Evolutionary conservation across 2,888 invertebrate species (phyloP).

Genomic region (Quadriops clusia): DNA sequence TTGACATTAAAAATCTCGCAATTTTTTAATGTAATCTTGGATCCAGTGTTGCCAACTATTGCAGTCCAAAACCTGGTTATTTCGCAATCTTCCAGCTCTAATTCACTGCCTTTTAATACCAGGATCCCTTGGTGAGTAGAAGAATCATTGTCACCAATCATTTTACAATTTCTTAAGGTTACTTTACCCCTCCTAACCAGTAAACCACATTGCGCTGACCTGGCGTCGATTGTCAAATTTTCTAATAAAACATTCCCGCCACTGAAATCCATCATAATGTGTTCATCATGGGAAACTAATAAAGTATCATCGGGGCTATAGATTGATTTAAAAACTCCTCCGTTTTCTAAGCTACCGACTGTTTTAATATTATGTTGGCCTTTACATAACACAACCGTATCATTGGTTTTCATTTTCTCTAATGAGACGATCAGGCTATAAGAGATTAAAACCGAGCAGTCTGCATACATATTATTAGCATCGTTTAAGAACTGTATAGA

Average conservation of each 20-base stretch:
- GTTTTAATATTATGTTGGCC: slow-evolving; percentile 40
- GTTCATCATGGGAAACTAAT: slow-evolving; percentile 38
- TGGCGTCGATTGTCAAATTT: slow-evolving; percentile 43
- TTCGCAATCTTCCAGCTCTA: slow-evolving; percentile 38
- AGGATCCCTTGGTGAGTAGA: slow-evolving; percentile 44
- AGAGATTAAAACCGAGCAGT: slow-evolving; percentile 36
- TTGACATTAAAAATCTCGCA: slow-evolving; percentile 27
- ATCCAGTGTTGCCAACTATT: slow-evolving; percentile 36
- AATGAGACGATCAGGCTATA: slow-evolving; percentile 33
- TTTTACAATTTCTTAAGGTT: slow-evolving; percentile 39
- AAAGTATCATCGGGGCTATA: slow-evolving; percentile 20
- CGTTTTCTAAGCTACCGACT: slow-evolving; percentile 41
- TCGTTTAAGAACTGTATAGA: slow-evolving; percentile 37
- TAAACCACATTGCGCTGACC: slow-evolving; percentile 41
- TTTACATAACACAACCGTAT: slow-evolving; percentile 40
- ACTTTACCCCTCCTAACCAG: slow-evolving; percentile 39
- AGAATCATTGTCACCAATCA: slow-evolving; percentile 39
- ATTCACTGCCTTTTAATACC: slow-evolving; percentile 35
- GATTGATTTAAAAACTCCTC: slow-evolving; percentile 32
- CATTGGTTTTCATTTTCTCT: slow-evolving; percentile 34
- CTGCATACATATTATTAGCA: slow-evolving; percentile 32
- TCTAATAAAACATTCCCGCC: slow-evolving; percentile 41
- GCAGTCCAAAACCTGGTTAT: slow-evolving; percentile 43
- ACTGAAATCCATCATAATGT: slow-evolving; percentile 43
- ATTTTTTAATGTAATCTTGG: slow-evolving; percentile 31